Conservation (phyloP, 2,113 vertebrate genomes). For the Urocolius indicus region DNA sequence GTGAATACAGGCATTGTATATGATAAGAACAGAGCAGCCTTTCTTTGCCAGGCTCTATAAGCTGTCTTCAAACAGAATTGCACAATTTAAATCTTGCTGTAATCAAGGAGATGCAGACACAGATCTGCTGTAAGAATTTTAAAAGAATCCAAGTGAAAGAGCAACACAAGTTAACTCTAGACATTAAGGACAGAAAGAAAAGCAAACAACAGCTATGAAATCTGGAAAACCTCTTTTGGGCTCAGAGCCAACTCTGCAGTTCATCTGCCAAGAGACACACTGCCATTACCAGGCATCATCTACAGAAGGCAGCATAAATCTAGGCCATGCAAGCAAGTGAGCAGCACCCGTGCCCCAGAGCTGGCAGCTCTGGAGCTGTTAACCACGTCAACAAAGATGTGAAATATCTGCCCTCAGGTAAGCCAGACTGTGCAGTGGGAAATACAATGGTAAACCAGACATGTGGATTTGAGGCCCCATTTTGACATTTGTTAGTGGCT, state of each 20-base stretch:
- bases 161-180: background rate
- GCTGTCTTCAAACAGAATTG: background rate
- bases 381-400: background rate
- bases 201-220: background rate
- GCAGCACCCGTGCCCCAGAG: fast-evolving
- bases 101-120: background rate
- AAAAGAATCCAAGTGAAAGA: background rate
- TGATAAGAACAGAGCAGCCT: slow-evolving; percentile 35
- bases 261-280: fast-evolving
- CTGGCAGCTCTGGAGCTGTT: background rate
- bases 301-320: background rate
- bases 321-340: background rate
- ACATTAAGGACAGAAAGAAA: background rate
- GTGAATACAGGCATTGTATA: slow-evolving; percentile 23
- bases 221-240: background rate
- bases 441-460: background rate
- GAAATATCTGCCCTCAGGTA: background rate
- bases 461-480: fast-evolving
- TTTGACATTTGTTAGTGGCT: background rate
- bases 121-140: background rate
- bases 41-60: slow-evolving; percentile 24
- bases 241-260: background rate
- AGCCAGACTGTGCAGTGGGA: background rate
- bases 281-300: background rate
- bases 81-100: background rate